Evolutionary conservation across 2,888 invertebrate genomes (phyloP).

Genomic region (Acanthopleura granulata): DNA sequence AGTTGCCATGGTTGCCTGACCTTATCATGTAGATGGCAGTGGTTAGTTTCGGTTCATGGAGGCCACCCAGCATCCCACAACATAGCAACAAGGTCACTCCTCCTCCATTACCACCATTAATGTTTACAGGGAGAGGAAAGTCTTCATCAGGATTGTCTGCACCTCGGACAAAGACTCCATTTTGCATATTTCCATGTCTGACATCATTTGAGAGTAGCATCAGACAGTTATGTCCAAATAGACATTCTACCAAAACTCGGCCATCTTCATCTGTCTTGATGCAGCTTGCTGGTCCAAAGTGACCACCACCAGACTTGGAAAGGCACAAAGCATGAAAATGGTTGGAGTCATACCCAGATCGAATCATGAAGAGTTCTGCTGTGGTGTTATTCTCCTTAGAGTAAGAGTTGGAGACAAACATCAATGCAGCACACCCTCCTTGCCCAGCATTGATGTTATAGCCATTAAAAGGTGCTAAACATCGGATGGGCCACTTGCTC

Average conservation of each 20-base stretch:
- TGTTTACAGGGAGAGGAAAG: conserved; percentile 34
- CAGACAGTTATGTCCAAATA: conserved; percentile 48
- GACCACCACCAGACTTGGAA: conserved; percentile 36
- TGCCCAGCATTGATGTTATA: conserved; percentile 44
- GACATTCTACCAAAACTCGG: conserved; percentile 35
- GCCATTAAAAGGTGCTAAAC: conserved; percentile 33
- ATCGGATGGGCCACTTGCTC: conserved; percentile 47
- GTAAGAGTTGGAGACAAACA: conserved; percentile 40
- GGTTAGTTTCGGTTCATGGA: background rate
- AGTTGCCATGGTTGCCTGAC: conserved; percentile 43
- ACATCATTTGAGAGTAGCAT: conserved; percentile 45
- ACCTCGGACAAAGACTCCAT: conserved; percentile 38
- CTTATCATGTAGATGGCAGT: conserved; percentile 43
- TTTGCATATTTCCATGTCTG: conserved; percentile 37
- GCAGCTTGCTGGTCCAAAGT: conserved; percentile 41
- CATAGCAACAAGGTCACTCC: conserved; percentile 45
- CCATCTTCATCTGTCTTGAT: conserved; percentile 45
- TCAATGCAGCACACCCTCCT: conserved; percentile 45
- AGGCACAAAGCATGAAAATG: conserved; percentile 33
- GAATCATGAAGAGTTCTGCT: conserved; percentile 37
- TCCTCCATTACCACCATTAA: conserved; percentile 36
- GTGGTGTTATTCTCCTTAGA: conserved; percentile 46
- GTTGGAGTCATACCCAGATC: conserved; percentile 48
- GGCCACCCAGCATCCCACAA: conserved; percentile 33
- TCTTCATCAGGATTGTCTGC: conserved; percentile 14